A percentile compares a stretch with the other conserved stretches of the same genome.
Conservation (phyloP, 2,113 vertebrate genomes). For the Parus major region DNA sequence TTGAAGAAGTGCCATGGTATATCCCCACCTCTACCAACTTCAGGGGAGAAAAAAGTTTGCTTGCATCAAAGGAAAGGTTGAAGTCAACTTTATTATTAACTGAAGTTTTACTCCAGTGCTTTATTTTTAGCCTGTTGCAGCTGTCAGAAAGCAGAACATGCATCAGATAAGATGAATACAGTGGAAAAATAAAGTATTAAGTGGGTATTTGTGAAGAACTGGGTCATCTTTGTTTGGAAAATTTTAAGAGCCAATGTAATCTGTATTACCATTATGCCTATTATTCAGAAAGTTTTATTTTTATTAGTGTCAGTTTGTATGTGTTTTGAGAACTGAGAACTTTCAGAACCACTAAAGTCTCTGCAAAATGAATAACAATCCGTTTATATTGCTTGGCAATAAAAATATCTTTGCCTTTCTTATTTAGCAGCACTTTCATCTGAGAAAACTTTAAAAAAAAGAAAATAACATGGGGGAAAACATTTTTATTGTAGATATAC, state of each 20-base stretch:
- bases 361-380: background rate
- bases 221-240: background rate
- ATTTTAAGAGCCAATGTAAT: background rate
- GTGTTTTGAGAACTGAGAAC: background rate
- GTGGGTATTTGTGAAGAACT: background rate
- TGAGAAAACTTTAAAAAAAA: background rate
- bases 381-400: background rate
- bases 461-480: background rate
- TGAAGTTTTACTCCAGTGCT: background rate
- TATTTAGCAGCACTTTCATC: background rate
- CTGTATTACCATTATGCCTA: background rate
- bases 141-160: background rate
- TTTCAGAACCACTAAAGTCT: background rate
- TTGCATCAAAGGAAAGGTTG: background rate
- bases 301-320: background rate
- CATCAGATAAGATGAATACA: background rate
- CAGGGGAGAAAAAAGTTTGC: accelerated
- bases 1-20: background rate
- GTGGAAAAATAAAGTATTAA: background rate
- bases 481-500: background rate
- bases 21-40: background rate
- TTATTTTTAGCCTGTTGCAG: background rate
- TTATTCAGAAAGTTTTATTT: background rate
- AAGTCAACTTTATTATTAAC: no score
- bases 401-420: background rate